Conservation (phyloP, 2,888 invertebrate genomes). For the Orthosia cruda region DNA sequence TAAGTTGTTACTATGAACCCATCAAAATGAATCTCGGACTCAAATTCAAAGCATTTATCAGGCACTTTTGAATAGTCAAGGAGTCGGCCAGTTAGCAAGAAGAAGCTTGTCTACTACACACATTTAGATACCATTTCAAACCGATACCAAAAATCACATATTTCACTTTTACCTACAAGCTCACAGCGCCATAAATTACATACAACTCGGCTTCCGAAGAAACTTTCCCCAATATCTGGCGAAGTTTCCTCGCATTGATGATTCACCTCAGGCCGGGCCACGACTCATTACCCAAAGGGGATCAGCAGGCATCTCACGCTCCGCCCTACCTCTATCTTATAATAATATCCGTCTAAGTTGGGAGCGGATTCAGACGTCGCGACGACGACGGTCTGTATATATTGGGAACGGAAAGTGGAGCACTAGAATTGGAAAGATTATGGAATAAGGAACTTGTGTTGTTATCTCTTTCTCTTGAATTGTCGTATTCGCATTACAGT, state of each 20-base stretch:
- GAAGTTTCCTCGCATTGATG: constrained; percentile 34
- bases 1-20: too few relatives aligned
- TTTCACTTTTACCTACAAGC: not conserved
- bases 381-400: not conserved
- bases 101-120: too few relatives aligned
- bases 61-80: too few relatives aligned
- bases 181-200: constrained; percentile 17
- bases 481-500: too few relatives aligned
- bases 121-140: too few relatives aligned
- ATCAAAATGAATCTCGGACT: not conserved
- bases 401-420: not conserved
- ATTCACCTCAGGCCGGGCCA: constrained; percentile 58
- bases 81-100: too few relatives aligned
- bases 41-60: too few relatives aligned
- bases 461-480: not conserved
- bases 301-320: constrained; percentile 45
- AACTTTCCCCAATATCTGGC: constrained; percentile 29
- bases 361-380: not conserved
- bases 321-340: constrained; percentile 40
- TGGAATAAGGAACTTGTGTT: constrained; percentile 1
- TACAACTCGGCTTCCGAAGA: not conserved
- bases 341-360: constrained; percentile 22
- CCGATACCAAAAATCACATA: not conserved
- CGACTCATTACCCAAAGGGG: constrained; percentile 56
- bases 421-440: constrained; percentile 3